phyloP scores from a whole-genome alignment of 1,140 invertebrate species.

The Drosophila aff. region DNA sequence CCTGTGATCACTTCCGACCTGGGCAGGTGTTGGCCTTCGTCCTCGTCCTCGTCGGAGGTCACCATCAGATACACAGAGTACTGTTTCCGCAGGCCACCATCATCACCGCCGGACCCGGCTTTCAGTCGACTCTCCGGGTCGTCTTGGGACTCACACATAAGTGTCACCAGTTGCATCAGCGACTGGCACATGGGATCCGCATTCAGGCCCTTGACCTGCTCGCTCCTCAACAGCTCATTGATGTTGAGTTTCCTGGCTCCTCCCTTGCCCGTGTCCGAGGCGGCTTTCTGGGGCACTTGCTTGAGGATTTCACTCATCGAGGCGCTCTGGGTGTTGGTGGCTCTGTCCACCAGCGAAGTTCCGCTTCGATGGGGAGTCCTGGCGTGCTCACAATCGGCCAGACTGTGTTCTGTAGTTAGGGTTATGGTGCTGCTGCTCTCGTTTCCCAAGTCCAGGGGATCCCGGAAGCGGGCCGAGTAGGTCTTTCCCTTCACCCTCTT shows the following conservation, averaged over 20 bases:
- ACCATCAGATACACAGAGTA: conserved; percentile 60
- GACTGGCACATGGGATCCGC: conserved; percentile 34
- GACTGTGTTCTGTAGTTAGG: conserved; percentile 6
- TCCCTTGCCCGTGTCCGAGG: background rate
- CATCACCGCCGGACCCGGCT: conserved; percentile 35
- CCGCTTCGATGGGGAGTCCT: background rate
- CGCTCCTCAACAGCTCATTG: conserved; percentile 32
- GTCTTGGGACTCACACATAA: conserved; percentile 21
- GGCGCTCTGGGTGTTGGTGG: conserved; percentile 7
- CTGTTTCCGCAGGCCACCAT: conserved; percentile 25
- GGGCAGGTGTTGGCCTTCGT: background rate
- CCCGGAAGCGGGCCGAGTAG: background rate
- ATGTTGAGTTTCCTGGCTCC: conserved; percentile 32
- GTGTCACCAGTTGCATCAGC: conserved; percentile 45
- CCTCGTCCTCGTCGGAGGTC: conserved; percentile 50
- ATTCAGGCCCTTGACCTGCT: conserved; percentile 19
- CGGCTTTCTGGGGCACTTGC: background rate
- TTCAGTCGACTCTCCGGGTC: conserved; percentile 8
- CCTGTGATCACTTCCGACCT: background rate
- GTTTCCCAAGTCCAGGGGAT: background rate
- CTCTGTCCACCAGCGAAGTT: conserved; percentile 7
- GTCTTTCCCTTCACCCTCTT: background rate
- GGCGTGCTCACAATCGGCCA: background rate
- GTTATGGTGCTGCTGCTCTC: conserved; percentile 26
- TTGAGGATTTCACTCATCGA: background rate